phyloP scores from a whole-genome alignment of 2,113 vertebrate species.

The Mystacornis crossleyi region DNA sequence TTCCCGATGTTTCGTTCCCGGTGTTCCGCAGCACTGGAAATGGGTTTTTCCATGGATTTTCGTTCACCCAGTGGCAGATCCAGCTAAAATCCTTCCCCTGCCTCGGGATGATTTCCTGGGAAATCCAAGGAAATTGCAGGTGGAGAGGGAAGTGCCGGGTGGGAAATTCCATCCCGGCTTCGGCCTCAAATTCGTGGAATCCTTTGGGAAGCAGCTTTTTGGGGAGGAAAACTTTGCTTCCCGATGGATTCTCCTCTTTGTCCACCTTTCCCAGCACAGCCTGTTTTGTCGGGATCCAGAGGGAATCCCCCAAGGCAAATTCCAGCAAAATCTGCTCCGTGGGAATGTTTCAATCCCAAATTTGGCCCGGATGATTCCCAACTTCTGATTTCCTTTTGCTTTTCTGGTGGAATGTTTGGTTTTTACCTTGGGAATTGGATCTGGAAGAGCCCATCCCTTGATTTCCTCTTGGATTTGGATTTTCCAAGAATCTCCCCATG shows the following conservation, averaged over 20 bases:
- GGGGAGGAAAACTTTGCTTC: neutral
- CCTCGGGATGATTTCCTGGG: neutral
- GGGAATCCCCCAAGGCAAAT: neutral
- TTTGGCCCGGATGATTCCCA: neutral
- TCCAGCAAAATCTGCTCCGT: neutral
- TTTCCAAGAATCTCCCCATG: neutral
- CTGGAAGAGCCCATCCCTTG: neutral
- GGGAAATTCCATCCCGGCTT: neutral
- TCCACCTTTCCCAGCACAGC: rapidly evolving
- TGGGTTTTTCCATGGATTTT: neutral
- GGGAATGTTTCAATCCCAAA: neutral
- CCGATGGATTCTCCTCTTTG: neutral
- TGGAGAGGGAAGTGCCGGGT: neutral
- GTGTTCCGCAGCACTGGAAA: neutral
- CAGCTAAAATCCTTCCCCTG: neutral
- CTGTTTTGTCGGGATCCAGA: neutral
- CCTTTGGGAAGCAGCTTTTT: neutral
- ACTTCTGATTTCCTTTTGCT: neutral
- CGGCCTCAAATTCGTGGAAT: rapidly evolving
- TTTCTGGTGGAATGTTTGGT: neutral
- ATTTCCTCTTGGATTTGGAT: neutral
- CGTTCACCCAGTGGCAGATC: rapidly evolving
- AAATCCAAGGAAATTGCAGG: neutral
- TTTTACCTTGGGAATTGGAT: neutral
- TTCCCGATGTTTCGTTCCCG: neutral